A percentile compares a stretch with the other conserved stretches of the same genome.
These are phyloP conservation scores for Rhabdomys pumilio DNA, from an alignment of 2,797 vertebrate species.

Conservation along the genomic window DNA sequence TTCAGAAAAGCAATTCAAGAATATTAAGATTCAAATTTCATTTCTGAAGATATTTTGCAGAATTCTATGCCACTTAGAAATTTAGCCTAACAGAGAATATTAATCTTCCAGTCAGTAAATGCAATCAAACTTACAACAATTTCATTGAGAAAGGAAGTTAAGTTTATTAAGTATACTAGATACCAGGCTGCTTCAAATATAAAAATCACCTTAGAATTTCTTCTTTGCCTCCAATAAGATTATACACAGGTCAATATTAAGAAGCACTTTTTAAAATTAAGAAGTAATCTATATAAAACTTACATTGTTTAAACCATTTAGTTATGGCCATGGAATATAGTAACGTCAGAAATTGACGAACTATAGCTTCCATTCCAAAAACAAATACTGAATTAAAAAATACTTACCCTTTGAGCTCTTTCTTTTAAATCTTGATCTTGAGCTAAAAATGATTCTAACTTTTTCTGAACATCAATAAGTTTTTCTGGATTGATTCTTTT, in stretches of 20 bases:
- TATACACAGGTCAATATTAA: slow-evolving; percentile 22
- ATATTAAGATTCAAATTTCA: slow-evolving; percentile 15
- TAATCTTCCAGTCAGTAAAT: slow-evolving; percentile 45
- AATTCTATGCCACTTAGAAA: slow-evolving; percentile 61
- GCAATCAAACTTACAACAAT: neutral
- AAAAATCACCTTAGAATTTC: slow-evolving; percentile 26
- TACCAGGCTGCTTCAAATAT: neutral
- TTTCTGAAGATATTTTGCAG: neutral
- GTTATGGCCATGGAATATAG: neutral
- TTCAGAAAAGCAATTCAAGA: slow-evolving; percentile 35
- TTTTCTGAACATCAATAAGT: slow-evolving; percentile 93
- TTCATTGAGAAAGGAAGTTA: slow-evolving; percentile 17
- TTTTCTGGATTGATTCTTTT: slow-evolving; percentile 97
- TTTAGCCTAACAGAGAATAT: slow-evolving; percentile 53
- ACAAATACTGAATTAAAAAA: neutral
- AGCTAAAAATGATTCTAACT: slow-evolving; percentile 95
- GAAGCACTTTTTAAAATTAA: slow-evolving; percentile 42
- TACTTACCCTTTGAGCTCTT: slow-evolving; percentile 94
- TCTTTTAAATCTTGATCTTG: slow-evolving; percentile 98
- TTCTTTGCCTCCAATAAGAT: neutral
- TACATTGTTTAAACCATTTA: neutral
- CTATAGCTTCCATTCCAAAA: slow-evolving; percentile 23
- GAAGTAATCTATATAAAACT: slow-evolving; percentile 19
- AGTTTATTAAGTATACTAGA: slow-evolving; percentile 41
- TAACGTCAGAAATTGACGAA: slow-evolving; percentile 57